Evolutionary conservation across 2,113 vertebrate species (phyloP), one percentile per base, ranked within the genome.

Genomic region (Ophiodon elongatus): DNA sequence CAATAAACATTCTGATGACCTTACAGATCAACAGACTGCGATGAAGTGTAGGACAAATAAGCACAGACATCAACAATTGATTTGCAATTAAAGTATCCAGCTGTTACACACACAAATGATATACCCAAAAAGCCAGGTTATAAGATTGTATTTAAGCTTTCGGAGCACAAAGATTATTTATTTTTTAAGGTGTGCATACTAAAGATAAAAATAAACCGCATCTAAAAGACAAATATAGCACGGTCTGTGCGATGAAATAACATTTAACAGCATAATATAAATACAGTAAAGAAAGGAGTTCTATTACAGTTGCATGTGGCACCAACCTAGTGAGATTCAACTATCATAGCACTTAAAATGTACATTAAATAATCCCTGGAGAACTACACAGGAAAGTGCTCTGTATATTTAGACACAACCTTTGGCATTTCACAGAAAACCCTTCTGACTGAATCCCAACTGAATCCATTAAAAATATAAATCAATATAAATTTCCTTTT

Each of bases 341-440:
- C 43, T 19, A 41, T 35, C 60, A 27, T 33, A 82, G 77, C 79
- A 83, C 85, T 89, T 84, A 50, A 9, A 23, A 80, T 80, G 79
- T 70, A 69, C 71, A 85, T 64, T 25, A 35, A 86, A 80, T 73
- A 78, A 75, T 81, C 84, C 73, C 85, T 15, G 13, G 70, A 60
- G 79, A 59, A 43, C 14, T 15, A 27, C 52, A 52, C 2, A 27
- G 67, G 11, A 85, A 73, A 82, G 79, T 82, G 70, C 47, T 86
- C 29, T 4, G 33, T 8, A 9, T 60, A 66, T 85, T 54, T 85
- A 64, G 47, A 87, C 33, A 33, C 62, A 72, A 76, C 76, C 52
- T 69, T 67, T 4, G 68, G 45, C 41, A 25, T 73, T 82, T 73
- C 6, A 9, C 43, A 71, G 11, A 52, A 80, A 88, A 52, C 27